Conservation (phyloP, 2,797 vertebrate genomes). For the Syngnathus rostellatus region DNA sequence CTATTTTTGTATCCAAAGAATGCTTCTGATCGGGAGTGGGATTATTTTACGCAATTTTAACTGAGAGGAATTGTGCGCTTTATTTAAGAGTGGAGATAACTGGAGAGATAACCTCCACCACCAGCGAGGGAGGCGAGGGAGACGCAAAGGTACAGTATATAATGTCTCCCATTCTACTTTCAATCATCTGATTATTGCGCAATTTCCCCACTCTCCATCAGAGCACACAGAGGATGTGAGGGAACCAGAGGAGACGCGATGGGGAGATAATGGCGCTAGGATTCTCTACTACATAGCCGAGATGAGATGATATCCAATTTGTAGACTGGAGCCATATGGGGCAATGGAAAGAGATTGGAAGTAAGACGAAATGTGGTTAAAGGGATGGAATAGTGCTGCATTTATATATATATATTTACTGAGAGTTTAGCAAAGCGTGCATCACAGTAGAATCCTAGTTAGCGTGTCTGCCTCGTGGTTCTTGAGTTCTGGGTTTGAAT, state of each 20-base stretch:
- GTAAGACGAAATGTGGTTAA: conserved; percentile 9
- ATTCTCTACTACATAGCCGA: conserved; percentile 37
- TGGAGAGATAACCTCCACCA: conserved; percentile 21
- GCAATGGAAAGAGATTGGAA: background rate
- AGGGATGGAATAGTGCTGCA: background rate
- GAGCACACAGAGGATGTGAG: background rate
- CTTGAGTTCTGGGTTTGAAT: background rate
- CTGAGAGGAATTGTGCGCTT: conserved; percentile 32
- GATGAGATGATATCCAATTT: conserved; percentile 39
- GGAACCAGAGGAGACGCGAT: conserved; percentile 30
- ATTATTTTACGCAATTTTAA: conserved; percentile 37
- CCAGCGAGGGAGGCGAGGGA: conserved; percentile 25
- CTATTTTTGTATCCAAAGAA: conserved; percentile 21
- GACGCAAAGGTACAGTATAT: conserved; percentile 45
- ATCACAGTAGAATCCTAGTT: too few species aligned
- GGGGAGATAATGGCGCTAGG: conserved; percentile 63
- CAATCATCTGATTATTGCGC: conserved; percentile 15
- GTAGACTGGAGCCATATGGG: conserved; percentile 29
- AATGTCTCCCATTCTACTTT: conserved; percentile 27
- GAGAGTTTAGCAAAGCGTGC: background rate
- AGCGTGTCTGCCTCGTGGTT: background rate
- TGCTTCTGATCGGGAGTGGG: conserved; percentile 19
- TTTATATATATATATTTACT: background rate
- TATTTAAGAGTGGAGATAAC: conserved; percentile 22
- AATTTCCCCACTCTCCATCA: background rate